Conservation (phyloP, 2,113 vertebrate genomes). For the Atlantisia rogersi region DNA sequence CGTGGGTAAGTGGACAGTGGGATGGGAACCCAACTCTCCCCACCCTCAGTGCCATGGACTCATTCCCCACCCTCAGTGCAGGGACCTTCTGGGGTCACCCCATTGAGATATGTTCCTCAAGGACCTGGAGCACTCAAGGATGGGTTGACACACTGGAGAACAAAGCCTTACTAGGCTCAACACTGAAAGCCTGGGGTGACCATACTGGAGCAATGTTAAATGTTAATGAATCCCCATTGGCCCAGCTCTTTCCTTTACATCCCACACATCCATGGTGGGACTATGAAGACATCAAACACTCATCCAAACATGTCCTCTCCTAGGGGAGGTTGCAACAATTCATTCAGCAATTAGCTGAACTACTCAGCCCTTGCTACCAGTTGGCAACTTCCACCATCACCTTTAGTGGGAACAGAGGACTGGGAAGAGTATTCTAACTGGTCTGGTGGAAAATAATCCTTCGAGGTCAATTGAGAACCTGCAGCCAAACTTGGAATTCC, state of each 20-base stretch:
- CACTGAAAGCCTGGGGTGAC: background rate
- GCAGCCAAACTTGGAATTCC: background rate
- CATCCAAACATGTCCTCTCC: background rate
- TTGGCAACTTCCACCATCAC: background rate
- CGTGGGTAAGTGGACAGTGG: background rate
- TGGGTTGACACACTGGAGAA: background rate
- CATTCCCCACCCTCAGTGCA: accelerated
- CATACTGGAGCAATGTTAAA: background rate
- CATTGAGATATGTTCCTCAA: accelerated
- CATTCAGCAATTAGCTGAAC: no score
- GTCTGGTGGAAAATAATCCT: background rate
- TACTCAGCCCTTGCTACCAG: background rate
- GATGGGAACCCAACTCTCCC: accelerated
- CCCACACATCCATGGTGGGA: no score
- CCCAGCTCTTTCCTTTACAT: background rate
- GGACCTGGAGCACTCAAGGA: background rate
- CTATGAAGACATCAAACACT: background rate
- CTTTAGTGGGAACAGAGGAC: background rate
- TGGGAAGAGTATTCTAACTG: background rate
- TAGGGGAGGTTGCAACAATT: no score
- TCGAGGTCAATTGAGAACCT: background rate
- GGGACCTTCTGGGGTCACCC: background rate
- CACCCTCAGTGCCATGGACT: accelerated
- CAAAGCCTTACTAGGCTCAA: background rate
- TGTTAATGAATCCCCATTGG: accelerated